Evolutionary conservation across 2,113 vertebrate genomes (phyloP), one percentile per base, ranked within the genome.

Genomic region (Cinclus cinclus): DNA sequence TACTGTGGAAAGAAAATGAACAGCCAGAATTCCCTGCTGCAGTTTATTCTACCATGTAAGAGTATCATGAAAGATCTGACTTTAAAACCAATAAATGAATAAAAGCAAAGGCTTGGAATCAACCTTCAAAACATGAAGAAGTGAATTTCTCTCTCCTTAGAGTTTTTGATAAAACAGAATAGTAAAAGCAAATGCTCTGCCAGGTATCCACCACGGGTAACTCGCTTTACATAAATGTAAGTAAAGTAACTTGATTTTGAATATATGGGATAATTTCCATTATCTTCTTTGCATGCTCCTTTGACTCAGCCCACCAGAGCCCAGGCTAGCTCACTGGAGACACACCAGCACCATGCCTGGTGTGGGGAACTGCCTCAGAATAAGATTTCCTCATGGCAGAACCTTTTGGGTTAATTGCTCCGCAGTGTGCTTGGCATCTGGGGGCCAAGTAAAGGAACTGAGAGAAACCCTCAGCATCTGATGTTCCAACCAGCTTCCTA

Each of bases 231-330:
- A 30, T 79, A 97, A 96, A 95, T 37, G 90, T 64, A 96, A 95
- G 76, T 37, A 37, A 77, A 96, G 42, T 65, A 97, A 93, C 41
- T 95, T 96, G 94, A 96, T 97, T 98, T 97, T 94, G 53, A 91
- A 96, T 97, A 95, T 97, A 94, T 92, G 55, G 33, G 39, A 94
- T 70, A 11, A n/a, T 89, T 92, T 30, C 15, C 22, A 31, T 53
- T 67, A 65, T 68, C 68, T 77, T 76, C 42, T 73, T 70, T 50
- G 60, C 39, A 47, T 11, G 17, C 3, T 55, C 5, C 35, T 37
- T 37, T 37, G 35, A 37, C 35, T 37, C 35, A 37, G 35, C 35
- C 35, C 35, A 37, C 35, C 35, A 37, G 35, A 37, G 35, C 7
- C 35, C 35, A 37, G 35, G 35, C 35, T 37, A 37, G 35, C 35